These are phyloP conservation scores for Myanophis thanlyinensis DNA, from an alignment of 2,113 vertebrate genomes.

Conservation along the genomic window DNA sequence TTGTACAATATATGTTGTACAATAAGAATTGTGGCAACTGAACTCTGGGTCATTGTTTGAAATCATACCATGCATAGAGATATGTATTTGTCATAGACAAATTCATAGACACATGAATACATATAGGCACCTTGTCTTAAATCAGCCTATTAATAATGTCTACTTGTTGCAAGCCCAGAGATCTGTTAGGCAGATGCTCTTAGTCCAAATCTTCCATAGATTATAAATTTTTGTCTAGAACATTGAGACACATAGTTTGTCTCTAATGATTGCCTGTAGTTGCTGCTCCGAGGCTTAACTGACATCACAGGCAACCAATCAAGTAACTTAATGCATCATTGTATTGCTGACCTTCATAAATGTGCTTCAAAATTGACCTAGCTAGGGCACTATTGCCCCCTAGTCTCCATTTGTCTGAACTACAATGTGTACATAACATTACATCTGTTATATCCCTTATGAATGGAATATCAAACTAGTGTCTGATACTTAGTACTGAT, in stretches of 20 bases:
- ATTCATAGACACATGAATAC: not conserved
- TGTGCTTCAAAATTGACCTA: not conserved
- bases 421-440: not conserved
- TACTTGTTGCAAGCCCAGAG: not conserved
- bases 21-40: not conserved
- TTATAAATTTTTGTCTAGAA: not conserved
- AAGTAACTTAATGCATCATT: not conserved
- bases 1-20: not conserved
- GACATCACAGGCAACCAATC: not conserved
- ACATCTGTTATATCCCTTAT: not conserved
- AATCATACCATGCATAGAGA: not conserved
- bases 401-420: not conserved
- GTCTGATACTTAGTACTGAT: not conserved
- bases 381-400: slow-evolving; percentile 16
- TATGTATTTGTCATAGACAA: not conserved
- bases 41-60: not conserved
- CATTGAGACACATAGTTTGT: not conserved
- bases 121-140: not conserved
- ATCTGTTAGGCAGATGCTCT: not conserved
- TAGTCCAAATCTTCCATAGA: not conserved
- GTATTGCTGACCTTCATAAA: not conserved
- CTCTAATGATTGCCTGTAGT: not conserved
- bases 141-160: not conserved
- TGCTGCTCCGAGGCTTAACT: not conserved
- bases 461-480: not conserved